A percentile compares a stretch with the other conserved stretches of the same genome.
Evolutionary conservation across 2,888 invertebrate genomes (phyloP).

Genomic region (Drosophila trichaetosa): DNA sequence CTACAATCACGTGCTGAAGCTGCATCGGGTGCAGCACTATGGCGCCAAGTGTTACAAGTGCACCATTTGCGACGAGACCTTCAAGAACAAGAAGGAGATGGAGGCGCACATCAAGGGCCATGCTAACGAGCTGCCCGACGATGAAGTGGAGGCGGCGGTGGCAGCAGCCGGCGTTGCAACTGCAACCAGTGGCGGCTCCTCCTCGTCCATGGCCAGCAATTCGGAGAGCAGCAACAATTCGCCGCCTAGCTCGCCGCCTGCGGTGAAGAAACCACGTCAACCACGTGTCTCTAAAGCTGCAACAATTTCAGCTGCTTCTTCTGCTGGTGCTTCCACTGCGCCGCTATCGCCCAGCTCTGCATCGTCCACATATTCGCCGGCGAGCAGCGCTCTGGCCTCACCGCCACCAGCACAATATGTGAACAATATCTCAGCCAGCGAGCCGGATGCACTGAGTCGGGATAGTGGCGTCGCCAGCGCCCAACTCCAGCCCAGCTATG

Average conservation of each 20-base stretch:
- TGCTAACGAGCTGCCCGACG: constrained; percentile 87
- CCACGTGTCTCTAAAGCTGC: constrained; percentile 42
- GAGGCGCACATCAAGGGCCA: constrained; percentile 94
- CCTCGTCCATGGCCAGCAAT: constrained; percentile 53
- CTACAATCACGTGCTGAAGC: constrained; percentile 95
- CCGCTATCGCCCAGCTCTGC: constrained; percentile 77
- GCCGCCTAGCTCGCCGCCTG: constrained; percentile 71
- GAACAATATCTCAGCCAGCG: constrained; percentile 39
- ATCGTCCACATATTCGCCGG: constrained; percentile 72
- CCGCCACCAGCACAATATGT: constrained; percentile 61
- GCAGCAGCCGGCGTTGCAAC: constrained; percentile 63
- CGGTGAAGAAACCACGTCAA: constrained; percentile 67
- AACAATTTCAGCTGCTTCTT: constrained; percentile 1
- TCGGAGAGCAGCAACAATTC: constrained; percentile 74
- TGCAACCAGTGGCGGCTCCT: constrained; percentile 34
- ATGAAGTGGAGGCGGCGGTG: constrained; percentile 80
- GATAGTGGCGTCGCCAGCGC: constrained; percentile 83
- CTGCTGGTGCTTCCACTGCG: constrained; percentile 11
- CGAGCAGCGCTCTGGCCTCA: constrained; percentile 56
- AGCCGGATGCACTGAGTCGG: constrained; percentile 81
- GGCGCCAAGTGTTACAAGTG: constrained; percentile 97
- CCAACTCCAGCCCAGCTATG: constrained; percentile 42
- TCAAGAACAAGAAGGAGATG: constrained; percentile 95
- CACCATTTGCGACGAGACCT: constrained; percentile 95
- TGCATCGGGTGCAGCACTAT: constrained; percentile 95